Conservation (phyloP, 2,113 vertebrate species). For the Tringa solitaria region DNA sequence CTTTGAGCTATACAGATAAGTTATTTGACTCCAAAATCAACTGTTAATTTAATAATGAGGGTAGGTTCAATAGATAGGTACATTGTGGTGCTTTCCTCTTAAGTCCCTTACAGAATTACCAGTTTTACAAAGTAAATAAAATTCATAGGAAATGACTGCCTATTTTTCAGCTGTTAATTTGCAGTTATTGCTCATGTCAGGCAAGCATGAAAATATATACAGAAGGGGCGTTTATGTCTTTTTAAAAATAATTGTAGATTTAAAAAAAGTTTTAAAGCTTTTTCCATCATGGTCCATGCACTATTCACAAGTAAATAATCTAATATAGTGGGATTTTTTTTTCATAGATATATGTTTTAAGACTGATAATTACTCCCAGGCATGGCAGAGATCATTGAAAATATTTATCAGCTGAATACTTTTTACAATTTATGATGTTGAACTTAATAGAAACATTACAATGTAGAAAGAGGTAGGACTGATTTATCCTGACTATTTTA, state of each 20-base stretch:
- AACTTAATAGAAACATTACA: neutral
- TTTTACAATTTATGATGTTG: neutral
- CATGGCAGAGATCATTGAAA: neutral
- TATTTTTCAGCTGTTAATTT: neutral
- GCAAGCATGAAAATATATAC: neutral
- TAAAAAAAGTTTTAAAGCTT: neutral
- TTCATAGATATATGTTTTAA: neutral
- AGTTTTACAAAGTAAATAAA: neutral
- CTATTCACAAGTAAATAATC: neutral
- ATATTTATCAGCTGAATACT: neutral
- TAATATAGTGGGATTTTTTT: neutral
- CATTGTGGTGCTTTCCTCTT: neutral
- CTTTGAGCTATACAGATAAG: neutral
- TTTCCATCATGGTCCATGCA: neutral
- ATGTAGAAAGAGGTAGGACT: neutral
- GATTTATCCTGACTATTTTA: neutral
- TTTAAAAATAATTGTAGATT: neutral
- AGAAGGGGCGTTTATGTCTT: fast-evolving
- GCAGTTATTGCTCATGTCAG: neutral
- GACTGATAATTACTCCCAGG: neutral
- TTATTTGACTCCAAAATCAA: neutral
- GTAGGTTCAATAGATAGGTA: neutral
- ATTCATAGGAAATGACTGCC: neutral
- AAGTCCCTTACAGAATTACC: neutral
- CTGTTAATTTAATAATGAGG: neutral